Evolutionary conservation across 2,888 invertebrate species (phyloP), one percentile per base, ranked within the genome.

Genomic region (Leptopilina myrica): DNA sequence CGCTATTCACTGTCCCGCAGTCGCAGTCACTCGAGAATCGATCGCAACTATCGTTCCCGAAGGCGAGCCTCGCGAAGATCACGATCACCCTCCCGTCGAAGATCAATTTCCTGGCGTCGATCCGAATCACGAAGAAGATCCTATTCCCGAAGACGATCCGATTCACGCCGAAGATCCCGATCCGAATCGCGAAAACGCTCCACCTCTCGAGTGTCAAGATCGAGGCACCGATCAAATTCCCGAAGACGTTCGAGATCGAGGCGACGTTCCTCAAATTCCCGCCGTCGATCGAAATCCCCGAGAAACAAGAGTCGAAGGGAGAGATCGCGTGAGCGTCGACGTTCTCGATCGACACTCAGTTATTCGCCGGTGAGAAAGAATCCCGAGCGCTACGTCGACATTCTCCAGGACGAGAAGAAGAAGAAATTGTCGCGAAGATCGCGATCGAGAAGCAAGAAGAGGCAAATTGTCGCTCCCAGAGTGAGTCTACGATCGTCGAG

Each of bases 361-460:
- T 95, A 95, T 86, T 95, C 95, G 0, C 95, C 95, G 0, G 94
- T 95, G 0, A 93, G 94, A 2, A 93, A 94, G 15, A 94, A 95
- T 90, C 95, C 95, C 0, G 95, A 95, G 85, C 93, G 95, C 0
- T 95, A 95, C 88, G 93, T 93, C 43, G 95, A 95, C 81, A 94
- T 95, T 64, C 92, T 95, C 56, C 94, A 94, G 76, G 93, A 94
- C 0, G 94, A 93, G 80, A 93, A 93, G 86, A 94, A 93, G 83
- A 87, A 81, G n/a, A 89, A 90, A 20, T 20, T 1, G 40, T 80
- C 82, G 4, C 80, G 80, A 5, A 88, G 88, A 33, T 90, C 90
- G 2, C 81, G 89, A 5, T 90, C 90, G 9, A 81, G 82, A n/a
- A 85, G 82, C 20, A 85, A 86, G 46, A 89, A 88, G 78, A 77